Evolutionary conservation across 2,888 invertebrate species (phyloP).

Genomic region (Parnassius mnemosyne): DNA sequence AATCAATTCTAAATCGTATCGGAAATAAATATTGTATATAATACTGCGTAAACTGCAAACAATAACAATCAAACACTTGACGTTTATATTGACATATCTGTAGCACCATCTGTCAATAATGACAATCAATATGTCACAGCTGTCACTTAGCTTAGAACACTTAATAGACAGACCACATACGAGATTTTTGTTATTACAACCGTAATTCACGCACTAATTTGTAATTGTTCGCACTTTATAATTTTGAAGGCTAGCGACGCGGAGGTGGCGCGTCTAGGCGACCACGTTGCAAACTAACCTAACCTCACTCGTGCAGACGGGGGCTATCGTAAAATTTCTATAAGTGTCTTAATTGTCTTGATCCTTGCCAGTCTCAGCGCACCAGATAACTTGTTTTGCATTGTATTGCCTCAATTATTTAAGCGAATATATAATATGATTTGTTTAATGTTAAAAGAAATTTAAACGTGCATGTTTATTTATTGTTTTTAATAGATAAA

Average conservation of each 20-base stretch:
- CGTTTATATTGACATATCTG: conserved; percentile 2
- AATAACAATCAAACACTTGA: not conserved
- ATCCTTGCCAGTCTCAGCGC: conserved; percentile 44
- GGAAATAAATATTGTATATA: too few species aligned
- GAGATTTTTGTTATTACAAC: not conserved
- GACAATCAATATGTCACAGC: conserved; percentile 16
- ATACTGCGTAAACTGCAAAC: too few species aligned
- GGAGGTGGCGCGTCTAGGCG: conserved; percentile 69
- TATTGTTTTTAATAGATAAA: too few species aligned
- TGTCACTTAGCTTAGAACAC: conserved; percentile 11
- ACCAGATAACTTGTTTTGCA: conserved; percentile 33
- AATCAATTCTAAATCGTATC: too few species aligned
- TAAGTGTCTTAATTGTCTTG: conserved; percentile 51
- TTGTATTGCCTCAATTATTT: conserved; percentile 2
- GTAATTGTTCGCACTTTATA: conserved; percentile 27
- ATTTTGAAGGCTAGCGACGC: conserved; percentile 44
- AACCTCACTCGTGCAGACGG: conserved; percentile 66
- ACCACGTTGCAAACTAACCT: conserved; percentile 78
- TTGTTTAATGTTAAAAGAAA: too few species aligned
- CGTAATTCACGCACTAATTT: not conserved
- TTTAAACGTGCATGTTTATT: too few species aligned
- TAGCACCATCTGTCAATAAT: conserved; percentile 14
- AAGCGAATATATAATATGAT: too few species aligned
- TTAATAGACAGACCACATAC: not conserved
- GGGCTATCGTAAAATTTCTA: conserved; percentile 52